These are phyloP conservation scores for Latrodectus elegans DNA, from an alignment of 2,888 invertebrate species.

Conservation along the genomic window DNA sequence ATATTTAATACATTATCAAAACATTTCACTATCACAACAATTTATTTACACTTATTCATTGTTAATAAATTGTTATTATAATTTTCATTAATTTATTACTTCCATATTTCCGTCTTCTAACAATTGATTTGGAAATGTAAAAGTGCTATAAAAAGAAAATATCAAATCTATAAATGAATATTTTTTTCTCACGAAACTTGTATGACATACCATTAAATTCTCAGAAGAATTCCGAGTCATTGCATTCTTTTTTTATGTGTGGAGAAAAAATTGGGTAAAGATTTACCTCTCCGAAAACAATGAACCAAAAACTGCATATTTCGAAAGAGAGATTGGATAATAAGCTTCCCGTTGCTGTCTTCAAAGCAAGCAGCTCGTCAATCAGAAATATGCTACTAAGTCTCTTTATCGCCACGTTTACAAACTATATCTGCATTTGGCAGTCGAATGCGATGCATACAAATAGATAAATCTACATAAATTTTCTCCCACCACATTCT, in stretches of 20 bases:
- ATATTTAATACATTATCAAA: too few species aligned
- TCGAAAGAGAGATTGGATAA: slow-evolving; percentile 9
- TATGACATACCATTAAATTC: background rate
- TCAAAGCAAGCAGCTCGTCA: slow-evolving; percentile 30
- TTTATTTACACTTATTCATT: too few species aligned
- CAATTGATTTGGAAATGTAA: too few species aligned
- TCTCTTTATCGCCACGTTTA: slow-evolving; percentile 43
- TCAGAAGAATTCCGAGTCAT: background rate
- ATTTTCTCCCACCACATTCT: slow-evolving; percentile 60
- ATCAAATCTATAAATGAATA: background rate
- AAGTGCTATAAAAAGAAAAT: background rate
- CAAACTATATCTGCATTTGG: slow-evolving; percentile 49
- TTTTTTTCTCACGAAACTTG: background rate
- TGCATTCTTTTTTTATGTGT: background rate
- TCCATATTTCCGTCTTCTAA: too few species aligned
- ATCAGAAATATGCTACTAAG: slow-evolving; percentile 28
- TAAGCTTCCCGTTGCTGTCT: background rate
- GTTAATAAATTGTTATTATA: too few species aligned
- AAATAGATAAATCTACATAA: slow-evolving; percentile 69
- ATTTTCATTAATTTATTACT: too few species aligned
- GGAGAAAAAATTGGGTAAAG: background rate
- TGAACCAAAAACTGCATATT: background rate
- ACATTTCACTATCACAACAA: too few species aligned
- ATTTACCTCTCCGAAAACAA: background rate
- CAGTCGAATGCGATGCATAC: slow-evolving; percentile 54